Conservation (phyloP, 2,888 invertebrate species). For the Oligia latruncula region DNA sequence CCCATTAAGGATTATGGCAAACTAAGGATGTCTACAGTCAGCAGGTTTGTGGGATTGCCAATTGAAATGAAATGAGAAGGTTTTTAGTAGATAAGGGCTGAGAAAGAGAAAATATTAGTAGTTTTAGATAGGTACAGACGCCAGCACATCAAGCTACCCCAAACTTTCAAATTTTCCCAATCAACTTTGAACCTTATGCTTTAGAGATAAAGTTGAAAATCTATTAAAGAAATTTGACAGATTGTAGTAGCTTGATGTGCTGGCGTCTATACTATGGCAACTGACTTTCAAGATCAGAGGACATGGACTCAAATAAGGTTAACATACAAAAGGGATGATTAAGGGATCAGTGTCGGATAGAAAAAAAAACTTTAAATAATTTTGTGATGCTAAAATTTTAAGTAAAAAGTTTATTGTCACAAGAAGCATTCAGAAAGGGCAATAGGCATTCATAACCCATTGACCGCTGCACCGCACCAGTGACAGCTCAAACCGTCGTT, state of each 20-base stretch:
- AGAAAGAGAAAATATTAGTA: constrained; percentile 14
- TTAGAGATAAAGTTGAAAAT: too few relatives aligned
- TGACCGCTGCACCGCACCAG: not conserved
- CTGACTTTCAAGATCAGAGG: not conserved
- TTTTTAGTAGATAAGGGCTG: not conserved
- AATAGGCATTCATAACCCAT: too few relatives aligned
- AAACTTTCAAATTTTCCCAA: too few relatives aligned
- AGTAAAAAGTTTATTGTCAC: too few relatives aligned
- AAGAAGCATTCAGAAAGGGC: too few relatives aligned
- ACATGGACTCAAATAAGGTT: not conserved
- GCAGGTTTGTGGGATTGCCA: not conserved
- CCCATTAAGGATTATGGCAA: not conserved
- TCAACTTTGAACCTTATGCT: too few relatives aligned
- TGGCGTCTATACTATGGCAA: not conserved
- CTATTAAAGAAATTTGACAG: too few relatives aligned
- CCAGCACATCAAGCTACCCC: too few relatives aligned
- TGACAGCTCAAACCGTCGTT: not conserved
- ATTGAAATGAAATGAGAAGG: constrained; percentile 6
- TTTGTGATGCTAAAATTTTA: too few relatives aligned
- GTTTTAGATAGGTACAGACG: not conserved
- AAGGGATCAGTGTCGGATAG: not conserved
- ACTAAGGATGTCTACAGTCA: constrained; percentile 4
- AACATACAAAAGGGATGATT: too few relatives aligned
- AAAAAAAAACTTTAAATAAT: not conserved
- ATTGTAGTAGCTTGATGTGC: too few relatives aligned